Evolutionary conservation across 2,113 vertebrate species (phyloP).

Genomic region (Sylvicapra grimmia): DNA sequence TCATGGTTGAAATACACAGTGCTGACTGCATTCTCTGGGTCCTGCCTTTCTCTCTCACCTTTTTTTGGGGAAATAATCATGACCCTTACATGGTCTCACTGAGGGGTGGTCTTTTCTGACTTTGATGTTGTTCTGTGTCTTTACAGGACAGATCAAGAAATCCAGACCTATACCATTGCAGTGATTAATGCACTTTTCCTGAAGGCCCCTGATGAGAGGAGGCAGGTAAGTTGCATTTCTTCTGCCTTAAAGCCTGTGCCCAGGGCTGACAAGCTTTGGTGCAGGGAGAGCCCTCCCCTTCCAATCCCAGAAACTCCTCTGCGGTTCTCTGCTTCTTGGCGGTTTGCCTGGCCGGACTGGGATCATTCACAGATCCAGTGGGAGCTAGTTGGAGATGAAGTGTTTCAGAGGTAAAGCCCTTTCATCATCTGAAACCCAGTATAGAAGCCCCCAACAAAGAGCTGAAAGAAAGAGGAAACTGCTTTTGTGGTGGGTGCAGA

Average conservation of each 20-base stretch:
- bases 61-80: neutral
- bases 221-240: slow-evolving; percentile 85
- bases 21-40: neutral
- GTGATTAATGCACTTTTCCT: slow-evolving; percentile 99
- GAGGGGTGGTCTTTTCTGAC: neutral
- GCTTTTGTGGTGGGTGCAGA: neutral
- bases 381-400: neutral
- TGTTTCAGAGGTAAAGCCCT: neutral
- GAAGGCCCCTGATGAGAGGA: slow-evolving; percentile 95
- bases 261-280: neutral
- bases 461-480: neutral
- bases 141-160: slow-evolving; percentile 95
- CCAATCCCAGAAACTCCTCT: neutral
- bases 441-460: too few relatives aligned
- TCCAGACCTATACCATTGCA: slow-evolving; percentile 96
- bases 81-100: neutral
- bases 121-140: slow-evolving; percentile 9
- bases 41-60: neutral
- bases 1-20: neutral
- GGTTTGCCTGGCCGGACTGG: neutral
- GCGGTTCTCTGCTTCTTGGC: neutral
- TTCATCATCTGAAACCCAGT: neutral
- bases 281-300: accelerated
- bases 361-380: neutral
- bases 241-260: neutral